phyloP scores from a whole-genome alignment of 2,797 vertebrate species.

The Glossophaga mutica region DNA sequence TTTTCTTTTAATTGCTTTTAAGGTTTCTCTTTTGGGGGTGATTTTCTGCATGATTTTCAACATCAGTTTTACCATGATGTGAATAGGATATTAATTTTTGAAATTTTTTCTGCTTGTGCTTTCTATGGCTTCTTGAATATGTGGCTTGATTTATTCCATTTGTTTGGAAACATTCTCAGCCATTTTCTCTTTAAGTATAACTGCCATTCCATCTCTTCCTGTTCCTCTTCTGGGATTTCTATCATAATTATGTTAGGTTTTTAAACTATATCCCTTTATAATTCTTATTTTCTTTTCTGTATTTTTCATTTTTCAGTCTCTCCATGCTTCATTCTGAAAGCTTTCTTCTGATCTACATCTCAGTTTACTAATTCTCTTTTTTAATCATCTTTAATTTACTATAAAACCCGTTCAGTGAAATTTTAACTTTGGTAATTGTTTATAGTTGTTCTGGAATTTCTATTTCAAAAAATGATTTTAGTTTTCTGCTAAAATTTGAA shows the following conservation, averaged over 20 bases:
- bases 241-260: background rate
- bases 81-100: background rate
- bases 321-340: background rate
- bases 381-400: background rate
- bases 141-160: background rate
- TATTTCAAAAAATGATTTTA: background rate
- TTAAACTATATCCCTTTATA: background rate
- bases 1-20: background rate
- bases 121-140: background rate
- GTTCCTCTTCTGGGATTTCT: background rate
- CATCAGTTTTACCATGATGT: background rate
- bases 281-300: background rate
- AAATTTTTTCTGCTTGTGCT: background rate
- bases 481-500: slow-evolving; percentile 7
- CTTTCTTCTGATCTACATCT: background rate
- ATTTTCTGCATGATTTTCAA: background rate
- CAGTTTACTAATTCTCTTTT: background rate
- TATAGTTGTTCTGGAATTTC: background rate
- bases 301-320: background rate
- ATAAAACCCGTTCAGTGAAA: background rate
- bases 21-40: background rate
- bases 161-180: background rate
- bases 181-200: slow-evolving; percentile 1
- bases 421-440: background rate
- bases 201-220: background rate